Percentiles rank a stretch among this genome's conserved stretches.
These are phyloP conservation scores for Lepidocolaptes lacrymiger DNA, from an alignment of 2,797 vertebrate genomes.

Conservation along the genomic window DNA sequence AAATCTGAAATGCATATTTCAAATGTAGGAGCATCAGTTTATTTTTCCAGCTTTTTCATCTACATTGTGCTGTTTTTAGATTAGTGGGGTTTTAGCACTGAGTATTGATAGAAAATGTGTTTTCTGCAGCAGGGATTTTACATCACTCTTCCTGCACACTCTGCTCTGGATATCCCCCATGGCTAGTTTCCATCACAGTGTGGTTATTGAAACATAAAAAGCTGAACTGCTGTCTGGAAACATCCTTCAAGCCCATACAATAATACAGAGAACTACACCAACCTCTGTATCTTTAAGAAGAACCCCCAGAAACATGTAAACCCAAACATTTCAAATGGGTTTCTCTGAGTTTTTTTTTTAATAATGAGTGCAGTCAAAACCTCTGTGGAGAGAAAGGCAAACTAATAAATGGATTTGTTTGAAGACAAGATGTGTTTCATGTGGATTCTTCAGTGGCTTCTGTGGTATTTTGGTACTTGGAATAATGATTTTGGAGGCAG, in stretches of 20 bases:
- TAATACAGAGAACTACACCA: background rate
- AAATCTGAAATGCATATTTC: background rate
- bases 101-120: background rate
- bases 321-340: background rate
- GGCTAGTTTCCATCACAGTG: background rate
- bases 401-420: constrained; percentile 59
- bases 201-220: background rate
- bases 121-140: background rate
- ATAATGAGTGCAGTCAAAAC: background rate
- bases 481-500: constrained; percentile 21
- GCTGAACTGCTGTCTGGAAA: background rate
- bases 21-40: background rate
- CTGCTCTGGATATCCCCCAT: background rate
- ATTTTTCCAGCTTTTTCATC: background rate
- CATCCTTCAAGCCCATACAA: background rate
- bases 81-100: background rate
- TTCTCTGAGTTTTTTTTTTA: background rate
- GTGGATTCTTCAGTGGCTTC: constrained; percentile 63
- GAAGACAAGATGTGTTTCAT: constrained; percentile 52
- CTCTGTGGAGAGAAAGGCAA: constrained; percentile 40
- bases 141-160: accelerated
- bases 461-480: constrained; percentile 63
- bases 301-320: background rate
- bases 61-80: background rate
- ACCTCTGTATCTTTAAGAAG: background rate